Base-by-base conservation (phyloP, 53 echinoderm and acorn worm species). In the Echinarachnius parma region DNA sequence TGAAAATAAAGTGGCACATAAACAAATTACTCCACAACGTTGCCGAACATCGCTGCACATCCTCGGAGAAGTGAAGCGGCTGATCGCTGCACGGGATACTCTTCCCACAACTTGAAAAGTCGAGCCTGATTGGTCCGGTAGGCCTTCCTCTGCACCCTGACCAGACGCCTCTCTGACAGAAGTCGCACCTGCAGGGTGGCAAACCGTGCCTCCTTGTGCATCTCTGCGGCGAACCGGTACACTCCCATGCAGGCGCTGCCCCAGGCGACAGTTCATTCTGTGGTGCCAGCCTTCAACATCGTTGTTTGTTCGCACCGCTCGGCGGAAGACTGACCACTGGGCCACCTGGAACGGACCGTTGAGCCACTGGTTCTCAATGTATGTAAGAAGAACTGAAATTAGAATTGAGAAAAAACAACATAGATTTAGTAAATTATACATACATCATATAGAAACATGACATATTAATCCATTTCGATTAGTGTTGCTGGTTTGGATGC, bases 271-370 rank as follows among this genome's bases (percentile, higher is more conserved):
- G 9, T 79, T 79, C 5, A 79, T 45, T 21, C 34, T 47, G 4
- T 50, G n/a, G 32, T 79, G 79, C 79, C 79, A 79, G 5, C 79
- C 79, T 33, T 79, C 58, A 5, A 67, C 68, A 18, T 79, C 68
- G 37, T 79, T 67, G 29, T 79, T 79, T 2, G 79, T 79, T 2
- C 68, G 28, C 5, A 79, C 39, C 19, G 79, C 46, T 20, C 67
- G 37, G 5, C 19, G 28, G 64, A 50, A 78, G 20, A 64, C 37
- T 4, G 62, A 31, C 78, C 78, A 78, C 15, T 53, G n/a, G 3
- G 15, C 14, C 21, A 42, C 31, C 67, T 58, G 59, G 2, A 79
- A 19, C 37, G 23, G 23, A 1, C 49, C 79, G 21, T 79, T 33
- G 2, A 79, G 67, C 79, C 79, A 79, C 45, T 36, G 39, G 46